Evolutionary conservation across 2,888 invertebrate species (phyloP).

Genomic region (Melinaea menophilus): DNA sequence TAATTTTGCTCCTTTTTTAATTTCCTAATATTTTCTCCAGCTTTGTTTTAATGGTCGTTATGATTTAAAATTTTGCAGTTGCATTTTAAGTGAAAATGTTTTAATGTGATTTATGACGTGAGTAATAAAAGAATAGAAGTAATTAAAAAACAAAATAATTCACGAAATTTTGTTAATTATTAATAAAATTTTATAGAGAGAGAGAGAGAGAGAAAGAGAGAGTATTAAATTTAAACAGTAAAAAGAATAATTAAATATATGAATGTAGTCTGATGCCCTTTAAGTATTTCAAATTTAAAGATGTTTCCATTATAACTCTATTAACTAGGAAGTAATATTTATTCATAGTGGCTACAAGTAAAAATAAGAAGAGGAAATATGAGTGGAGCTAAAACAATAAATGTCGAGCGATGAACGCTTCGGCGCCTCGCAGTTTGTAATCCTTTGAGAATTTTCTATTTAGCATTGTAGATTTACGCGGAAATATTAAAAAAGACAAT

Average conservation of each 20-base stretch:
- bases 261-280: too few relatives aligned
- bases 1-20: slow-evolving; percentile 23
- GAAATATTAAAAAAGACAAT: slow-evolving; percentile 4
- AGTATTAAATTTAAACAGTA: too few relatives aligned
- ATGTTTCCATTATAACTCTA: too few relatives aligned
- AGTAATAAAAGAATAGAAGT: too few relatives aligned
- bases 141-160: too few relatives aligned
- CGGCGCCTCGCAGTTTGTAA: slow-evolving; percentile 23
- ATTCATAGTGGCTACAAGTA: slow-evolving; percentile 60
- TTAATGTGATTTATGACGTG: background rate
- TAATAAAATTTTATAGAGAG: too few relatives aligned
- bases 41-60: slow-evolving; percentile 6
- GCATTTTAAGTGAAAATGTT: slow-evolving; percentile 3
- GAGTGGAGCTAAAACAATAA: slow-evolving; percentile 64
- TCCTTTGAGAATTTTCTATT: slow-evolving; percentile 18
- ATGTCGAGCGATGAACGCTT: slow-evolving; percentile 47
- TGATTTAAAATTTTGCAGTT: slow-evolving; percentile 6
- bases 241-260: too few relatives aligned
- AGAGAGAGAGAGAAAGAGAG: too few relatives aligned
- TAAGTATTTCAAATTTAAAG: too few relatives aligned
- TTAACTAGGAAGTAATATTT: slow-evolving; percentile 39
- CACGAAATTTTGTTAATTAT: too few relatives aligned
- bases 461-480: slow-evolving; percentile 17
- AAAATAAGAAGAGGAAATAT: slow-evolving; percentile 62
- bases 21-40: slow-evolving; percentile 10